Conservation (phyloP, 2,888 invertebrate genomes). For the Anthophora plumipes region DNA sequence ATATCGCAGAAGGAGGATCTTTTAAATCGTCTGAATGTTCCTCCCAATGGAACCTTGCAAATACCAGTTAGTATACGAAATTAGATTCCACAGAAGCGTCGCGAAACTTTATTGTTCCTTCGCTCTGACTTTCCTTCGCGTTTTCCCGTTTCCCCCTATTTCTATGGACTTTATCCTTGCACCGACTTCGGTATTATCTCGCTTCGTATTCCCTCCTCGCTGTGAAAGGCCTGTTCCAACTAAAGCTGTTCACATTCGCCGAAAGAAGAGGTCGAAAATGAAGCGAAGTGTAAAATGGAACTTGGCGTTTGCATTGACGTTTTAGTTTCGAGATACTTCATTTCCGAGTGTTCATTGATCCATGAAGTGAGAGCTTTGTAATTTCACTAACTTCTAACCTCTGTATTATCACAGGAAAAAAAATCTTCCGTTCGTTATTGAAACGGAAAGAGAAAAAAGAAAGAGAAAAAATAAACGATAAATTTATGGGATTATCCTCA, state of each 20-base stretch:
- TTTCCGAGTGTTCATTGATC: not conserved
- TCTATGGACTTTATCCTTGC: conserved; percentile 41
- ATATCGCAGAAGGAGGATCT: conserved; percentile 1
- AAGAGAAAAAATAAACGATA: not conserved
- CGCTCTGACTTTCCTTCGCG: conserved; percentile 32
- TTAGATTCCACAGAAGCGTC: conserved; percentile 51
- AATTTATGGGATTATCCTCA: not conserved
- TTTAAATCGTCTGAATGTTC: conserved; percentile 43
- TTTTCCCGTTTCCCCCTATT: conserved; percentile 33
- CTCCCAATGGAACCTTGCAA: conserved; percentile 31
- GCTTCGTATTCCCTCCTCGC: conserved; percentile 14
- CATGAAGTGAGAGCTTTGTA: not conserved
- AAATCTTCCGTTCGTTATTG: not conserved
- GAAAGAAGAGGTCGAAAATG: conserved; percentile 31
- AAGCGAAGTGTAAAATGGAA: conserved; percentile 9
- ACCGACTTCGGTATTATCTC: conserved; percentile 44
- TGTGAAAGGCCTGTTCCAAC: conserved; percentile 11
- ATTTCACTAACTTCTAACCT: not conserved
- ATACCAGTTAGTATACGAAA: conserved; percentile 55
- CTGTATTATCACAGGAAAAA: not conserved
- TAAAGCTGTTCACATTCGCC: conserved; percentile 29
- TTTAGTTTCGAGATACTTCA: conserved; percentile 2
- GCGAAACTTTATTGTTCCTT: conserved; percentile 49
- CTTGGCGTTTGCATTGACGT: conserved; percentile 15
- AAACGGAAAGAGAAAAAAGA: too few relatives aligned